Conservation (phyloP, 2,113 vertebrate genomes). For the Candoia aspera region DNA sequence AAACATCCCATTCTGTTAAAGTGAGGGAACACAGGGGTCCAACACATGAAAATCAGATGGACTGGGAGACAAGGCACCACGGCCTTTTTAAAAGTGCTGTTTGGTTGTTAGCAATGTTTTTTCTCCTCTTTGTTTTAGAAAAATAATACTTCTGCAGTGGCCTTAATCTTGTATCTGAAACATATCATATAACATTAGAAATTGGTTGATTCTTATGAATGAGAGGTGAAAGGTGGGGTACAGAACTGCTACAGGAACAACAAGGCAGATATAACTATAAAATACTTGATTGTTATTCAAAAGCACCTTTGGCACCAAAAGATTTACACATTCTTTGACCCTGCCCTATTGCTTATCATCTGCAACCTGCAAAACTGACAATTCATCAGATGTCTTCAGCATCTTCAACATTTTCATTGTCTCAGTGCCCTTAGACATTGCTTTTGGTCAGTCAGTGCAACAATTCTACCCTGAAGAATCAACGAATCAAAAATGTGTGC, state of each 20-base stretch:
- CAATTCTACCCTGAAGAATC: slow-evolving; percentile 47
- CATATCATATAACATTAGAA: slow-evolving; percentile 31
- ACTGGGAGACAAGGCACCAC: neutral
- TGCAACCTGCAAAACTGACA: neutral
- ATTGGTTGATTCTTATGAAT: slow-evolving; percentile 38
- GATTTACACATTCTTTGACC: slow-evolving; percentile 6
- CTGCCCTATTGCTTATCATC: slow-evolving; percentile 9
- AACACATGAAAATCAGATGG: neutral
- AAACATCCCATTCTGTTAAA: neutral
- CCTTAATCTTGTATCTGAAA: slow-evolving; percentile 50
- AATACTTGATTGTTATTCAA: slow-evolving; percentile 39
- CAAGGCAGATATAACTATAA: slow-evolving; percentile 34
- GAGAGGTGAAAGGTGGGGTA: slow-evolving; percentile 35
- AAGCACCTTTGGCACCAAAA: slow-evolving; percentile 19
- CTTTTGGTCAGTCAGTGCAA: slow-evolving; percentile 26
- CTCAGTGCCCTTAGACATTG: slow-evolving; percentile 22
- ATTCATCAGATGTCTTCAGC: slow-evolving; percentile 27
- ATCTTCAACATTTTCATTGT: slow-evolving; percentile 33
- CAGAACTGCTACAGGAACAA: slow-evolving; percentile 53
- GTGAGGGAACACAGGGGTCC: neutral
- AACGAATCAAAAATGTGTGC: slow-evolving; percentile 82
- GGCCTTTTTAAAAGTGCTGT: neutral
- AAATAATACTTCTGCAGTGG: slow-evolving; percentile 38
- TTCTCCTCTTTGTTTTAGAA: slow-evolving; percentile 6
- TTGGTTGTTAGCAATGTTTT: neutral